phyloP scores from a whole-genome alignment of 2,113 vertebrate species.

The Spilogale gracilis region DNA sequence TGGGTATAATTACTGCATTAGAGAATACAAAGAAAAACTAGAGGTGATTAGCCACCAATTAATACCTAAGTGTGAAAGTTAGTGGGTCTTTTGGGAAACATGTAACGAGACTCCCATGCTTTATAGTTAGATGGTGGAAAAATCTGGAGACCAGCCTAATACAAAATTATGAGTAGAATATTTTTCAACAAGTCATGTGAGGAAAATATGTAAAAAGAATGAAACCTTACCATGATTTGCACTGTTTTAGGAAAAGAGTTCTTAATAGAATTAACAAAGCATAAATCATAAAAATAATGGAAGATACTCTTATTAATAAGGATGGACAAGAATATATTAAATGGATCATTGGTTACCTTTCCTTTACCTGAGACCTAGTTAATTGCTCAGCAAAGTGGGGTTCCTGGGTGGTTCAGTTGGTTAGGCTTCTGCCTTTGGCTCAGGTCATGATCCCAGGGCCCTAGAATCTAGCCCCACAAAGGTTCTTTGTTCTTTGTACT shows the following conservation, averaged over 20 bases:
- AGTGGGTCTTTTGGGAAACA: neutral
- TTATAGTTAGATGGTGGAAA: neutral
- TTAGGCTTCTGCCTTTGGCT: neutral
- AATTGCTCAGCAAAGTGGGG: neutral
- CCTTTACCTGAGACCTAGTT: neutral
- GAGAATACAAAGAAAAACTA: neutral
- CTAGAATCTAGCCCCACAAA: neutral
- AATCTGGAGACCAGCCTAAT: neutral
- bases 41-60: neutral
- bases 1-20: neutral
- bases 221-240: neutral
- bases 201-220: neutral
- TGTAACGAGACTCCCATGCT: neutral
- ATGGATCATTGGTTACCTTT: neutral
- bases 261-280: neutral
- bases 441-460: neutral
- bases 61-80: neutral
- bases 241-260: neutral
- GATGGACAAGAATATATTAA: neutral
- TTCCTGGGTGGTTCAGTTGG: neutral
- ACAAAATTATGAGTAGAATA: neutral
- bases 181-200: neutral
- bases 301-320: neutral
- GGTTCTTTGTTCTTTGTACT: neutral
- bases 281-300: neutral